Evolutionary conservation across 2,888 invertebrate species (phyloP).

Genomic region (Pseudanteris insignis): DNA sequence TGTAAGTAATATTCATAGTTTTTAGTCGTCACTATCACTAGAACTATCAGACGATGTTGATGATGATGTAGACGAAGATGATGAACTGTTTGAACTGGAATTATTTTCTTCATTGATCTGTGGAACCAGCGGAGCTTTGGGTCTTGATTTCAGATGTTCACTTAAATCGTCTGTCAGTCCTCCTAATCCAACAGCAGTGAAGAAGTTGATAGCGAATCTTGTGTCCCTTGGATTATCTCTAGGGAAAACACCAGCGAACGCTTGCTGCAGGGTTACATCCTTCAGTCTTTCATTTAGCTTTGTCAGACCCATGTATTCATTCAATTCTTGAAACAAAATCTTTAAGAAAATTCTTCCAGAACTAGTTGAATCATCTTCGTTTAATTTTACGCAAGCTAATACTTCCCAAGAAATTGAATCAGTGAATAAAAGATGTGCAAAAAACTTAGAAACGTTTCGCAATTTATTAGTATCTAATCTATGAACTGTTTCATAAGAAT

Average conservation of each 20-base stretch:
- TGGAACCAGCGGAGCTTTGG: slow-evolving; percentile 65
- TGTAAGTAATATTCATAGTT: too few relatives aligned
- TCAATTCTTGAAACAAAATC: slow-evolving; percentile 94
- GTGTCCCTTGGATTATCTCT: slow-evolving; percentile 96
- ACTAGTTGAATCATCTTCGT: slow-evolving; percentile 97
- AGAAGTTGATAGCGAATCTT: slow-evolving; percentile 84
- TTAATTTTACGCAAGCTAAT: slow-evolving; percentile 79
- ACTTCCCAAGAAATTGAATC: slow-evolving; percentile 98
- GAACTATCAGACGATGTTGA: too few relatives aligned
- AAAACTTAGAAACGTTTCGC: slow-evolving; percentile 96
- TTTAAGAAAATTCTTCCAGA: slow-evolving; percentile 98
- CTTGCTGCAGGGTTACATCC: slow-evolving; percentile 85
- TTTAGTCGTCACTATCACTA: too few relatives aligned
- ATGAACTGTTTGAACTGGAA: too few relatives aligned
- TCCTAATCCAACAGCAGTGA: slow-evolving; percentile 75
- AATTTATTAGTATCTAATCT: slow-evolving; percentile 94
- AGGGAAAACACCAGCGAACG: slow-evolving; percentile 93
- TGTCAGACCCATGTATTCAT: slow-evolving; percentile 94
- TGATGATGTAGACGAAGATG: too few relatives aligned
- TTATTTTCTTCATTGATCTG: slow-evolving; percentile 25
- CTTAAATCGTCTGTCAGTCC: slow-evolving; percentile 94
- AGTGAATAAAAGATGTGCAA: slow-evolving; percentile 93
- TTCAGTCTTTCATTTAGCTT: slow-evolving; percentile 90
- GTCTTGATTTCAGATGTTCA: slow-evolving; percentile 84
- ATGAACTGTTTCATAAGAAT: slow-evolving; percentile 95